Evolutionary conservation across 37 sponge, comb jelly and placozoan genomes (phyloP).

Genomic region (Theonella swinhoei): DNA sequence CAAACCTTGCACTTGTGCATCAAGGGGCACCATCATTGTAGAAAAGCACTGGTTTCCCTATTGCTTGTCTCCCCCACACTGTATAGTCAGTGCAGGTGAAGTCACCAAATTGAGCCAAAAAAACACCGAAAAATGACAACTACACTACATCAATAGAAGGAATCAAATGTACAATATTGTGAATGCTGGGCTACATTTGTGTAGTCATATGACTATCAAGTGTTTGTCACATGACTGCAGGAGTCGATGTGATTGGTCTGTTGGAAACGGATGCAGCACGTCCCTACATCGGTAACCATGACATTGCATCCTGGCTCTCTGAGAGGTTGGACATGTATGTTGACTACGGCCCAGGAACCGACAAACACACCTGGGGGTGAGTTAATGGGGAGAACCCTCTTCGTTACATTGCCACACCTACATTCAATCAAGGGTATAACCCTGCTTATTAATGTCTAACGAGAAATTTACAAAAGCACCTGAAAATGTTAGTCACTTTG

Average conservation of each 20-base stretch:
- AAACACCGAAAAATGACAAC: too few relatives aligned
- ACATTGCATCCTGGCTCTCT: constrained; percentile 46
- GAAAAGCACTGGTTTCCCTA: background rate
- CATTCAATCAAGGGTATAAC: too few relatives aligned
- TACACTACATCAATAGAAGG: too few relatives aligned
- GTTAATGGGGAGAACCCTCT: constrained; percentile 3
- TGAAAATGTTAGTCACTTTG: too few relatives aligned
- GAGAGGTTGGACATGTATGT: constrained; percentile 62
- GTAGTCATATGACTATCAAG: background rate
- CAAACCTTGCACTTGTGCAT: too few relatives aligned
- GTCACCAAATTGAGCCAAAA: background rate
- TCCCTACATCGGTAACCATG: constrained; percentile 58
- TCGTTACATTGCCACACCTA: too few relatives aligned
- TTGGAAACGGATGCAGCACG: constrained; percentile 56
- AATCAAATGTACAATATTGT: background rate
- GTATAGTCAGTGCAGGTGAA: background rate
- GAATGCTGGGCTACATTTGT: background rate
- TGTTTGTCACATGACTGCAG: constrained; percentile 25
- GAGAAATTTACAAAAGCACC: too few relatives aligned
- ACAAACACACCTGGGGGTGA: constrained; percentile 61
- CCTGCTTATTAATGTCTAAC: too few relatives aligned
- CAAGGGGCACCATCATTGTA: background rate
- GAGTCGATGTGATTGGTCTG: constrained; percentile 67
- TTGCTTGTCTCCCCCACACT: background rate
- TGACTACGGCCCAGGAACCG: constrained; percentile 61